Percentiles rank a stretch among this genome's conserved stretches.
These are phyloP conservation scores for Isurus oxyrinchus DNA, from an alignment of 2,113 vertebrate genomes.

Conservation along the genomic window DNA sequence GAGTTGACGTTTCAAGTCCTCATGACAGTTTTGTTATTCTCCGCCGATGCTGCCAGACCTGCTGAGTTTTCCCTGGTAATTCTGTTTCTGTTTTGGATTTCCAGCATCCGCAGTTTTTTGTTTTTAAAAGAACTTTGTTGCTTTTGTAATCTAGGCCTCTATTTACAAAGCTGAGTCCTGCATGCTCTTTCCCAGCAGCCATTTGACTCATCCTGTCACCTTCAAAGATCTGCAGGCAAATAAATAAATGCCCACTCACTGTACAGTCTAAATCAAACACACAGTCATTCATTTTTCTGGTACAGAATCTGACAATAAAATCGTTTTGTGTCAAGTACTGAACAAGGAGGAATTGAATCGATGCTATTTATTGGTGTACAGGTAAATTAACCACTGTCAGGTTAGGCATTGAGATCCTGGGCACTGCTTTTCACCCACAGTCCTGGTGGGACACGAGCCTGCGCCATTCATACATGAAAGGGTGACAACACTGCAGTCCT, in stretches of 20 bases:
- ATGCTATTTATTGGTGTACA: background rate
- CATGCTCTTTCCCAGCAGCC: background rate
- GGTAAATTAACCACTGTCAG: background rate
- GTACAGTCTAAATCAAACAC: background rate
- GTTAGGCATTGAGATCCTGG: background rate
- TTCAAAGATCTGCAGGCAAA: background rate
- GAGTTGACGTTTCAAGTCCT: too few relatives aligned
- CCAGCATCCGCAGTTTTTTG: too few relatives aligned
- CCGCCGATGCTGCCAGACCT: too few relatives aligned
- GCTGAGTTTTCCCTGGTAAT: too few relatives aligned
- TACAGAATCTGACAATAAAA: background rate
- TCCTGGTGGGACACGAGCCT: background rate
- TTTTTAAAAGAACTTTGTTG: background rate
- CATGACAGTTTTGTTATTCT: too few relatives aligned
- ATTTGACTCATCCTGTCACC: background rate
- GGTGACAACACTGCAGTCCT: background rate
- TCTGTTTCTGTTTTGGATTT: too few relatives aligned
- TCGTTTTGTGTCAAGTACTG: background rate
- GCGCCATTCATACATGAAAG: background rate
- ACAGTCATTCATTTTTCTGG: background rate
- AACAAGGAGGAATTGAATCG: background rate
- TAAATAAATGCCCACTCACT: background rate
- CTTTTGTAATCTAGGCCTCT: background rate
- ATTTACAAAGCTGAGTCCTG: background rate
- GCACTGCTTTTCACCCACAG: background rate